Conservation (phyloP, 1,140 invertebrate genomes). For the Eufriesea mexicana region DNA sequence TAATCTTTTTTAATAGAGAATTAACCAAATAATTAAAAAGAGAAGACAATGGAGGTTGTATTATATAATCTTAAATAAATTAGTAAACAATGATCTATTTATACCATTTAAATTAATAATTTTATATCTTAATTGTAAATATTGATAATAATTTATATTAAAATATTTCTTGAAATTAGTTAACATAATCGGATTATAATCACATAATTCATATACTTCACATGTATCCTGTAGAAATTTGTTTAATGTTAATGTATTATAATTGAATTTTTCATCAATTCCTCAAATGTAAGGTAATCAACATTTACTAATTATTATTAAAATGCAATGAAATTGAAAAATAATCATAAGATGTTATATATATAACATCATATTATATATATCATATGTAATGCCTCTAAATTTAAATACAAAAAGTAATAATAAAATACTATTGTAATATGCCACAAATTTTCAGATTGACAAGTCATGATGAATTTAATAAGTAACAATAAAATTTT, state of each 20-base stretch:
- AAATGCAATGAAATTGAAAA: constrained; percentile 44
- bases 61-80: background rate
- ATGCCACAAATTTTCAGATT: background rate
- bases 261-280: background rate
- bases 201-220: constrained; percentile 55
- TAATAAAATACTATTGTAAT: background rate
- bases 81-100: constrained; percentile 19
- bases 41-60: background rate
- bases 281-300: background rate
- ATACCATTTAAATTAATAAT: constrained; percentile 5
- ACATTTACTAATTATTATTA: too few relatives aligned
- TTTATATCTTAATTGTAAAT: background rate
- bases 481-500: too few relatives aligned
- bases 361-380: constrained; percentile 25
- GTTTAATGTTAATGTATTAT: constrained; percentile 24
- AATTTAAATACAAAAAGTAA: background rate
- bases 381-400: constrained; percentile 41
- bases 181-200: constrained; percentile 42
- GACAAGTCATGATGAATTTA: background rate
- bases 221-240: constrained; percentile 71
- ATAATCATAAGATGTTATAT: constrained; percentile 5
- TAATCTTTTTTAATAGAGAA: background rate
- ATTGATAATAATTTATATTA: background rate
- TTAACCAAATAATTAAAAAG: too few relatives aligned
- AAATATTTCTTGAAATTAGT: background rate